A percentile compares a stretch with the other conserved stretches of the same genome.
These are phyloP conservation scores for Merops nubicus DNA, from an alignment of 2,113 vertebrate genomes.

Conservation along the genomic window DNA sequence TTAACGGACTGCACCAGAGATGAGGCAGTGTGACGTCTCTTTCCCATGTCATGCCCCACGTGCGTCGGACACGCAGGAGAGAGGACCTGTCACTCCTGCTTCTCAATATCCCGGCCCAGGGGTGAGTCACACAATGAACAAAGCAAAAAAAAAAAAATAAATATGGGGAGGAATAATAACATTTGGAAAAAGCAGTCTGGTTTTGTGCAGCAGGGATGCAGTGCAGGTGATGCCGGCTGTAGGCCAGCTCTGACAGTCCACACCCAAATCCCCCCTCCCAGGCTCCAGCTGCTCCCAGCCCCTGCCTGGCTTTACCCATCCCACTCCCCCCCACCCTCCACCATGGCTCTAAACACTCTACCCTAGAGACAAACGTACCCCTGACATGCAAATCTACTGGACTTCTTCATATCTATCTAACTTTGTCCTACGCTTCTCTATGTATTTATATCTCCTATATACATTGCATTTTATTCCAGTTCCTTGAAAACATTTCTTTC, in stretches of 20 bases:
- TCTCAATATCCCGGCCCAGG: neutral
- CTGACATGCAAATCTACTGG: constrained; percentile 71
- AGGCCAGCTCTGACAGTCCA: neutral
- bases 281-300: neutral
- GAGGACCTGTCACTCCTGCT: neutral
- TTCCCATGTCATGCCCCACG: neutral
- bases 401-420: constrained; percentile 56
- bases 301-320: neutral
- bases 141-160: neutral
- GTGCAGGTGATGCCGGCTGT: fast-evolving
- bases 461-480: constrained; percentile 31
- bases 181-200: too few relatives aligned
- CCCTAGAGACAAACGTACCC: constrained; percentile 5
- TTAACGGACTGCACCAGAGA: neutral
- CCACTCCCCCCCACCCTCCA: neutral
- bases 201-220: neutral
- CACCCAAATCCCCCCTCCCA: neutral
- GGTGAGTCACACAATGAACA: neutral
- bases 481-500: constrained; percentile 29
- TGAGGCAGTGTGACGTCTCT: neutral
- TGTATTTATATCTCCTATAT: constrained; percentile 67
- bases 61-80: neutral
- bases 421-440: constrained; percentile 60
- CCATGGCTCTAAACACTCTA: neutral
- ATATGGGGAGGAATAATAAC: fast-evolving